Conservation (phyloP, 35 echinoderm and acorn worm species). For the Stichopus chloronotus region DNA sequence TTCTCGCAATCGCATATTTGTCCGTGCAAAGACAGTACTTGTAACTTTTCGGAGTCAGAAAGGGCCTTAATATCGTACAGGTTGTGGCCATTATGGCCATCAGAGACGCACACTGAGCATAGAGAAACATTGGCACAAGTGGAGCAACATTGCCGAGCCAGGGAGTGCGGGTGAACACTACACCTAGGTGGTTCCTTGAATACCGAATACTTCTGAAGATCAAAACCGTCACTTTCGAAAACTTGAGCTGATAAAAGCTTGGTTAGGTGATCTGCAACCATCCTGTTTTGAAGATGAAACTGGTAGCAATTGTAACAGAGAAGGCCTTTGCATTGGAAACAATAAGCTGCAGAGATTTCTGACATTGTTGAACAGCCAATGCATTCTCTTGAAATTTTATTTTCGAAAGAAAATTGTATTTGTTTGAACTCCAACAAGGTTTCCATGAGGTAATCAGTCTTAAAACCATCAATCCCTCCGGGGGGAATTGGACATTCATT, state of each 20-base stretch:
- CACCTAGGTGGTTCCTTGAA: constrained; percentile 19
- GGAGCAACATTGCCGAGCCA: background rate
- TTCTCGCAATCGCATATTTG: background rate
- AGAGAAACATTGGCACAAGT: constrained; percentile 10
- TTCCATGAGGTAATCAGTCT: constrained; percentile 15
- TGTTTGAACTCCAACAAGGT: background rate
- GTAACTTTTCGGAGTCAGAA: background rate
- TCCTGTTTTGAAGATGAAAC: constrained; percentile 10
- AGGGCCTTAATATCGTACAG: background rate
- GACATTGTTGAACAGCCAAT: background rate
- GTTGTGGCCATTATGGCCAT: background rate
- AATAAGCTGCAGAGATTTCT: background rate
- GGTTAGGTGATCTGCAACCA: background rate
- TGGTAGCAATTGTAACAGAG: background rate
- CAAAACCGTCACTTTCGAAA: background rate
- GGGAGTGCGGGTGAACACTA: background rate
- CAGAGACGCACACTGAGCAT: background rate
- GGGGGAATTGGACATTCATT: background rate
- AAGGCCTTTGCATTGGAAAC: constrained; percentile 28
- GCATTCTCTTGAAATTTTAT: background rate
- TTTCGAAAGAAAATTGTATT: background rate
- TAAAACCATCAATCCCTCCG: background rate
- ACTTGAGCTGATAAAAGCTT: background rate
- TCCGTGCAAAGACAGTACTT: too few relatives aligned
- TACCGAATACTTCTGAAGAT: background rate